Conservation (phyloP, 2,113 vertebrate genomes). For the Hassar affinis region DNA sequence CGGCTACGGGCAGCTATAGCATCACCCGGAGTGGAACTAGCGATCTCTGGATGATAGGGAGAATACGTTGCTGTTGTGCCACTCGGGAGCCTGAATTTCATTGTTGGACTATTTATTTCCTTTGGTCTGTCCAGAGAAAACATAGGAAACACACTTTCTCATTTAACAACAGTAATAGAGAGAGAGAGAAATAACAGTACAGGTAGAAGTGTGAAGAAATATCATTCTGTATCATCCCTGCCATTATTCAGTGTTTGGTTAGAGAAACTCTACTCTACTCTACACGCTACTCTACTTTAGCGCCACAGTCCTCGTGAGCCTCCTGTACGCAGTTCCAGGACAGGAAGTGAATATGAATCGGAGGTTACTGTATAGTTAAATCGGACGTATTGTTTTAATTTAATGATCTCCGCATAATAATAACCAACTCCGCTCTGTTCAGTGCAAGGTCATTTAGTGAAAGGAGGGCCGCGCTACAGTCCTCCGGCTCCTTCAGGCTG, state of each 20-base stretch:
- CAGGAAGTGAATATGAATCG: conserved; percentile 63
- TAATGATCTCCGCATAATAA: conserved; percentile 71
- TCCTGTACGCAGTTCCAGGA: conserved; percentile 55
- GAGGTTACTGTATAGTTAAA: conserved; percentile 78
- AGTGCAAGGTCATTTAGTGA: conserved; percentile 71
- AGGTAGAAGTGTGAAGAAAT: background rate
- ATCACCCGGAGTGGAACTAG: too few relatives aligned
- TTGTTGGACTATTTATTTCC: background rate
- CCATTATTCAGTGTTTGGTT: background rate
- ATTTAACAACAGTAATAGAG: conserved; percentile 30
- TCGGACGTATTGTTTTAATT: conserved; percentile 73
- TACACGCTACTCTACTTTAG: conserved; percentile 51
- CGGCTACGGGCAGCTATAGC: too few relatives aligned
- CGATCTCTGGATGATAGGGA: too few relatives aligned
- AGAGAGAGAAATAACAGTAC: background rate
- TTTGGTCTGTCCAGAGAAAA: conserved; percentile 23
- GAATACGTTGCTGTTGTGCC: too few relatives aligned
- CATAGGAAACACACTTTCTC: background rate
- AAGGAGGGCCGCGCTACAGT: conserved; percentile 33
- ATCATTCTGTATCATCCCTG: background rate
- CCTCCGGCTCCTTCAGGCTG: conserved; percentile 67
- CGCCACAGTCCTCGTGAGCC: conserved; percentile 32
- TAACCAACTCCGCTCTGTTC: conserved; percentile 62
- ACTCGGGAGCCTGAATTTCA: too few relatives aligned
- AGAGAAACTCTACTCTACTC: conserved; percentile 30